Conservation (phyloP, 2,888 invertebrate species). For the Neoscelio sp. region DNA sequence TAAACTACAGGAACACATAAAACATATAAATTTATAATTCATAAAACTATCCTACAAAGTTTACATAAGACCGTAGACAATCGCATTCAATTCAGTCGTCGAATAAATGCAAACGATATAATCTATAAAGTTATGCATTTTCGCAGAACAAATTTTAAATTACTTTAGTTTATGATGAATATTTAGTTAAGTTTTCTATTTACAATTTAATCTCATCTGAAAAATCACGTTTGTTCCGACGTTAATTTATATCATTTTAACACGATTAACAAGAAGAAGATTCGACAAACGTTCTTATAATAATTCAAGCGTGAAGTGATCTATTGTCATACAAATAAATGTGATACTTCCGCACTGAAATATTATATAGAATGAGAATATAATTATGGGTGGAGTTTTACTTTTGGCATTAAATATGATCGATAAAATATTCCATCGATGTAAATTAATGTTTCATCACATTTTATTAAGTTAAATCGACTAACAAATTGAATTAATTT, state of each 20-base stretch:
- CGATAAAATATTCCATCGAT: conserved; percentile 1
- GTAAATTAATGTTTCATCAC: conserved; percentile 1
- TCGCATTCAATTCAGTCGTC: background rate
- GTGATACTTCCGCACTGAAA: background rate
- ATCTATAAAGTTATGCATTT: conserved; percentile 22
- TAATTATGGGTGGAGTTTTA: background rate
- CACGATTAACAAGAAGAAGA: conserved; percentile 13
- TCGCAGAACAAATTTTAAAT: conserved; percentile 10
- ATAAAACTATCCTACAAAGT: conserved; percentile 8
- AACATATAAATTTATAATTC: conserved; percentile 16
- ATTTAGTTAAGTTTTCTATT: conserved; percentile 16
- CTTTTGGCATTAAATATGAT: background rate
- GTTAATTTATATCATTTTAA: conserved; percentile 7
- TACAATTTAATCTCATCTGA: background rate
- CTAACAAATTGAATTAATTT: too few relatives aligned
- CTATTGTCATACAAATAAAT: too few relatives aligned
- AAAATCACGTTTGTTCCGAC: background rate
- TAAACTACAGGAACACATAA: background rate
- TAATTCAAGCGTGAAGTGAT: too few relatives aligned
- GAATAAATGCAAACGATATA: conserved; percentile 30
- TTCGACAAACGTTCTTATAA: too few relatives aligned
- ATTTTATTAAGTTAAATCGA: conserved; percentile 16
- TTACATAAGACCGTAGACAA: background rate
- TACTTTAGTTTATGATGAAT: conserved; percentile 4
- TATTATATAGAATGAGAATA: conserved; percentile 3